These are phyloP conservation scores for Brachyrhaphis roseni DNA, from an alignment of 2,797 vertebrate species.

Conservation along the genomic window DNA sequence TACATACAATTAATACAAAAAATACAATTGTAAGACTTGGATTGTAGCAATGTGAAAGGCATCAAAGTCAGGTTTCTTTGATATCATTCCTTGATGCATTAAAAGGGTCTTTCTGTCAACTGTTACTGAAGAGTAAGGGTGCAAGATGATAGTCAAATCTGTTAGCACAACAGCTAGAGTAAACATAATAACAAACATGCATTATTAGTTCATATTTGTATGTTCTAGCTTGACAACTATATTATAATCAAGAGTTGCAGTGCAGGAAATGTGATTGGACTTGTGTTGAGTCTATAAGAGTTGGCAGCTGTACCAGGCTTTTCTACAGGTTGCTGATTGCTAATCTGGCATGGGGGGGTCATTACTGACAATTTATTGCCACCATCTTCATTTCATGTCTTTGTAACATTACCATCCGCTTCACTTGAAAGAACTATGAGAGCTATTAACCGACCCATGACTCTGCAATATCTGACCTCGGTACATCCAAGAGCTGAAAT, in stretches of 20 bases:
- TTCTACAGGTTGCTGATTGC: constrained; percentile 42
- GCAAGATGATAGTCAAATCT: not conserved
- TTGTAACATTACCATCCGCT: constrained; percentile 48
- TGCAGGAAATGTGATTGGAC: constrained; percentile 29
- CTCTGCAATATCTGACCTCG: constrained; percentile 36
- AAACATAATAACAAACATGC: not conserved
- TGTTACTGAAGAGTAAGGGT: not conserved
- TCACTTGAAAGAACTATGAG: constrained; percentile 37
- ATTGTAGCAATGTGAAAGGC: not conserved
- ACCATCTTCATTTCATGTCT: constrained; percentile 50
- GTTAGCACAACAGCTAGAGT: not conserved
- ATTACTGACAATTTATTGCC: constrained; percentile 53
- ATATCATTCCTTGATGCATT: not conserved
- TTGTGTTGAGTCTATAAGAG: constrained; percentile 20
- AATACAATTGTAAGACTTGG: no score
- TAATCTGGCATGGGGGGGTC: constrained; percentile 39
- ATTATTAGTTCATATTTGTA: constrained; percentile 4
- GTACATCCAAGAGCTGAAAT: constrained; percentile 39
- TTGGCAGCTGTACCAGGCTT: constrained; percentile 38
- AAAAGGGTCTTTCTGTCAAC: not conserved
- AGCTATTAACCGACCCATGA: constrained; percentile 39
- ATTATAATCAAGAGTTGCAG: not conserved
- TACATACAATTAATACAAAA: no score
- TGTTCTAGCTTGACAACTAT: constrained; percentile 2
- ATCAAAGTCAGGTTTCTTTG: not conserved